A percentile compares a stretch with the other conserved stretches of the same genome.
Conservation (phyloP, 1,140 invertebrate species). For the Tachypleus tridentatus region DNA sequence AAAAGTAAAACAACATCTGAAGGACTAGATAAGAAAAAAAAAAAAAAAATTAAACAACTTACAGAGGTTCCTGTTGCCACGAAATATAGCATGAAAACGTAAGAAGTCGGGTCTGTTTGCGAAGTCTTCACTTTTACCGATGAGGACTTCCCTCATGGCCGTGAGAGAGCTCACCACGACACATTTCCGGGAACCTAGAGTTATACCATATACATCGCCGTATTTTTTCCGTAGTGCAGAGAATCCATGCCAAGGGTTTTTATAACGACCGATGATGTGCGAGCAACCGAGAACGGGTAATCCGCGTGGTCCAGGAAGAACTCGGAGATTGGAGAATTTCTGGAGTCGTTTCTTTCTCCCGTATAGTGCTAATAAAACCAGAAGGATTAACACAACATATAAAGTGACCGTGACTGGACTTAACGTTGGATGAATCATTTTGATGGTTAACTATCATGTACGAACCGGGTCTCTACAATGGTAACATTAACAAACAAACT, state of each 20-base stretch:
- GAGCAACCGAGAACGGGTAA: slow-evolving; percentile 55
- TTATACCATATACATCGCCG: slow-evolving; percentile 60
- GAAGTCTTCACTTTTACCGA: slow-evolving; percentile 63
- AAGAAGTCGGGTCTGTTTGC: slow-evolving; percentile 66
- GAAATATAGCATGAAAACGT: slow-evolving; percentile 50
- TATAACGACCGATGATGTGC: slow-evolving; percentile 48
- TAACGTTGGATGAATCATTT: too few relatives aligned
- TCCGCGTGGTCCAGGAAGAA: slow-evolving; percentile 39
- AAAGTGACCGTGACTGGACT: too few relatives aligned
- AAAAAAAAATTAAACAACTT: slow-evolving; percentile 36
- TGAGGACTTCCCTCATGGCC: slow-evolving; percentile 61
- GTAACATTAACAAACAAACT: too few relatives aligned
- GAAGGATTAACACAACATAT: too few relatives aligned
- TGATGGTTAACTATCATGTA: too few relatives aligned
- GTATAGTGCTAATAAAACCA: too few relatives aligned
- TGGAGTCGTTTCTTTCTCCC: too few relatives aligned
- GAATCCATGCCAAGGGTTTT: slow-evolving; percentile 59
- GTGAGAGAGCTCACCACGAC: slow-evolving; percentile 62
- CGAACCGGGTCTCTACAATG: too few relatives aligned
- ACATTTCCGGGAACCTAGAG: slow-evolving; percentile 53
- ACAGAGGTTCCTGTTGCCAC: slow-evolving; percentile 54
- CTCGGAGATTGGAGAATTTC: too few relatives aligned
- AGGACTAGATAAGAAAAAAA: neutral
- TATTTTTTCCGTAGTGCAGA: slow-evolving; percentile 52
- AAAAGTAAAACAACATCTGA: too few relatives aligned